Base-by-base conservation (phyloP, 2,888 invertebrate genomes). In the Rhodophaea formosa region DNA sequence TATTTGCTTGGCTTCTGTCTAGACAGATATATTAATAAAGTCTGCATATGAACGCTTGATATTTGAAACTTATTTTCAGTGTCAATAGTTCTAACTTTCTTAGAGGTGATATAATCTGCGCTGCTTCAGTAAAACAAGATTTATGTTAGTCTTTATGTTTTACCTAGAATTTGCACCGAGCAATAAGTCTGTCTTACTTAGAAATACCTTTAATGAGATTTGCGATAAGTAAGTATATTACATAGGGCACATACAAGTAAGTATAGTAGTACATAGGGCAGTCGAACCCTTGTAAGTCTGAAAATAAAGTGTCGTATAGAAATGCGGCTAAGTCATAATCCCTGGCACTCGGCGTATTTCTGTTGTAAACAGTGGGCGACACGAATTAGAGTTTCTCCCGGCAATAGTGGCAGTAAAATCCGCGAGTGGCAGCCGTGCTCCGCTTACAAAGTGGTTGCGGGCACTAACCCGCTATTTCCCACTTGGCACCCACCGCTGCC, bases 391-490 rank as follows among this genome's bases (percentile, higher is more conserved):
- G 72, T 68, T 67, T 62, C 65, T 66, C 65, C 64, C 55, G 59
- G 61, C 63, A 58, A 63, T 62, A 71, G 66, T 69, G 66, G 68
- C 69, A 59, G 68, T 72, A 69, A 74, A 77, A 76, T 70, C 69
- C 66, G 70, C 69, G 70, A 67, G 60, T 63, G 62, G 57, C 61
- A 65, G 62, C 65, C 74, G 72, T 77, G 75, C 66, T 69, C 63
- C 56, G 74, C 61, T 65, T 78, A 70, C 74, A 65, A 72, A 77
- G 70, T 69, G 69, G 63, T 60, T 55, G 60, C 61, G 71, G 69
- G 64, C 71, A 71, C 68, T 74, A 66, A 74, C 72, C 68, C 67
- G 63, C 62, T 62, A 61, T 59, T 63, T 61, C 57, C 58, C 60
- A 60, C 63, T 62, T 58, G 62, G 62, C 63, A 55, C 46, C 60